Evolutionary conservation across 1,140 invertebrate genomes (phyloP).

Genomic region (Andricus grossulariae): DNA sequence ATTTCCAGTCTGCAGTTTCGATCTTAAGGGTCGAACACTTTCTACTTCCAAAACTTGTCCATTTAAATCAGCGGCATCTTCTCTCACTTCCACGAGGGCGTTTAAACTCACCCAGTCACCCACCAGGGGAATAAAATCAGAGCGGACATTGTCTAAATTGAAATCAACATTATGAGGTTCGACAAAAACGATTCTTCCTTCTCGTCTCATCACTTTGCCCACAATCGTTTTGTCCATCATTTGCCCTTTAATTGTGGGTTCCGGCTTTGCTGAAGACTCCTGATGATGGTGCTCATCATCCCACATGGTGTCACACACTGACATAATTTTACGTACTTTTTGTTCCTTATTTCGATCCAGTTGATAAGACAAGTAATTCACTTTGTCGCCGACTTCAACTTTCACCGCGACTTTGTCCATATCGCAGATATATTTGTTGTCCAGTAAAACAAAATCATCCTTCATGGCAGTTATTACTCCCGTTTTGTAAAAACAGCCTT

Average conservation of each 20-base stretch:
- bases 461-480: slow-evolving; percentile 59
- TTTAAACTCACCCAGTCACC: slow-evolving; percentile 82
- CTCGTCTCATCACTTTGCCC: slow-evolving; percentile 75
- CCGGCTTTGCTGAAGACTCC: not conserved
- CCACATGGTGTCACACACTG: slow-evolving; percentile 50
- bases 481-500: slow-evolving; percentile 60
- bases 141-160: slow-evolving; percentile 76
- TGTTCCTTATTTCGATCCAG: slow-evolving; percentile 49
- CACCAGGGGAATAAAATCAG: slow-evolving; percentile 76
- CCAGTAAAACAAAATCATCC: slow-evolving; percentile 58
- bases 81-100: slow-evolving; percentile 77
- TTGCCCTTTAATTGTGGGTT: slow-evolving; percentile 36
- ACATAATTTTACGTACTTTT: slow-evolving; percentile 64
- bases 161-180: slow-evolving; percentile 75
- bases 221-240: slow-evolving; percentile 43
- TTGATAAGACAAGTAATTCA: slow-evolving; percentile 61
- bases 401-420: slow-evolving; percentile 40
- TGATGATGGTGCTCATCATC: slow-evolving; percentile 38
- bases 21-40: slow-evolving; percentile 77
- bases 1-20: slow-evolving; percentile 72
- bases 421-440: slow-evolving; percentile 63
- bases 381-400: slow-evolving; percentile 58
- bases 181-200: slow-evolving; percentile 74
- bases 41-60: slow-evolving; percentile 78
- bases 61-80: slow-evolving; percentile 69